Percentiles rank a stretch among this genome's conserved stretches.
Conservation (phyloP, 2,113 vertebrate species). For the Heliornis fulica region DNA sequence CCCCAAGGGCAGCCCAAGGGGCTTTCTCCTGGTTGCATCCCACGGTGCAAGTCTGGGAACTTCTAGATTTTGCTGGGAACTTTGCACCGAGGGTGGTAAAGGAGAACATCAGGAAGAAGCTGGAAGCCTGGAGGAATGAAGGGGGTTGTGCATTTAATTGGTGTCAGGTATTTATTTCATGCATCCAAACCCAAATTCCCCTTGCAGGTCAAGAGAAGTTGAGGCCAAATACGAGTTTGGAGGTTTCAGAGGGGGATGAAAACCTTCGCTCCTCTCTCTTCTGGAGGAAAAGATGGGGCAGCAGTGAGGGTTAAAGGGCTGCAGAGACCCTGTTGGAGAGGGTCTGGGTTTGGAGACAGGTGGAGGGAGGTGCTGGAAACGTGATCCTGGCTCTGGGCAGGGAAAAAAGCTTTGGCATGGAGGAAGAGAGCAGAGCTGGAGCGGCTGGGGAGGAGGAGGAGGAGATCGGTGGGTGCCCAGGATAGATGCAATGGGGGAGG, state of each 20-base stretch:
- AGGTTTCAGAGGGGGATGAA: not conserved
- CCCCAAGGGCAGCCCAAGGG: not conserved
- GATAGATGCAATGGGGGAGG: not conserved
- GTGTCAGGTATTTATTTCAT: too few relatives aligned
- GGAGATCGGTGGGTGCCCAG: not conserved
- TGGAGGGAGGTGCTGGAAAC: conserved; percentile 33
- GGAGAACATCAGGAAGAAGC: not conserved
- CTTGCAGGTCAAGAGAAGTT: too few relatives aligned
- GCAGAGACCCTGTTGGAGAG: not conserved
- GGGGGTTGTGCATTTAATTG: accelerated
- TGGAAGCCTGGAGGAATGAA: not conserved
- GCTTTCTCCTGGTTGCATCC: not conserved
- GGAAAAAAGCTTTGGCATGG: not conserved
- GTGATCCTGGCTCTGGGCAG: not conserved
- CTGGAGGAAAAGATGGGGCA: accelerated
- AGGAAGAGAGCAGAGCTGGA: not conserved
- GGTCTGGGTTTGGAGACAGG: not conserved
- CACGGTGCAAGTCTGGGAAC: not conserved
- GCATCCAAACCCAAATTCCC: not conserved
- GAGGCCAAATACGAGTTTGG: not conserved
- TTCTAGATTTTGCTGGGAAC: too few relatives aligned
- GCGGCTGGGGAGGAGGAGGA: not conserved
- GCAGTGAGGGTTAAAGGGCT: not conserved
- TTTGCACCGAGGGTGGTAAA: not conserved
- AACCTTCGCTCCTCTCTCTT: accelerated